phyloP scores from a whole-genome alignment of 2,113 vertebrate species.

The Melanotaenia duboulayi region DNA sequence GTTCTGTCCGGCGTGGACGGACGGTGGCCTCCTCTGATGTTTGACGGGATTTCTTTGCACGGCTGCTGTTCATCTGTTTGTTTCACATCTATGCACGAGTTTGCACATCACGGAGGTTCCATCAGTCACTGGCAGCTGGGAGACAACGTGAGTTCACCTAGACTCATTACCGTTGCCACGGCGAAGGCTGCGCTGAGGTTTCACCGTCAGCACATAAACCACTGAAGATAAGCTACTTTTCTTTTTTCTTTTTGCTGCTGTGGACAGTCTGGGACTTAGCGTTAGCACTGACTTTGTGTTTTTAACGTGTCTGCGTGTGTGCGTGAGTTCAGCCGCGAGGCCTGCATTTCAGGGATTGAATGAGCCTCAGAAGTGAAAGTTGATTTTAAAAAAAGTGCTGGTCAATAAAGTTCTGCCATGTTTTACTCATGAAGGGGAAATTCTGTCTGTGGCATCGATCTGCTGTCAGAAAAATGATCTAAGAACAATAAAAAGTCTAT shows the following conservation, averaged over 20 bases:
- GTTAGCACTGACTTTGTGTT: not conserved
- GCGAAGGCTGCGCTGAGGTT: not conserved
- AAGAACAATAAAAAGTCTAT: constrained; percentile 19
- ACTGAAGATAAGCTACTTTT: constrained; percentile 1
- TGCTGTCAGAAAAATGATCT: constrained; percentile 2
- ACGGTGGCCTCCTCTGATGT: not conserved
- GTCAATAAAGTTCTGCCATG: constrained; percentile 11
- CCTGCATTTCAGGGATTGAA: too few relatives aligned
- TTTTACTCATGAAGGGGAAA: constrained; percentile 13
- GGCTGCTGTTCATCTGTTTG: not conserved
- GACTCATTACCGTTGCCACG: not conserved
- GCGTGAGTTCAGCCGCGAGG: not conserved
- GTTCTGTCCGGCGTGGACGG: not conserved
- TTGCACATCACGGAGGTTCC: constrained; percentile 3
- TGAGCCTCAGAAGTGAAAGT: not conserved
- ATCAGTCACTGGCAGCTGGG: not conserved
- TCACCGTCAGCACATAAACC: not conserved
- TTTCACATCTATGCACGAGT: constrained; percentile 3
- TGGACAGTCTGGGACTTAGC: too few relatives aligned
- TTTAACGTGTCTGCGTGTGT: not conserved
- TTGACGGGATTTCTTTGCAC: not conserved
- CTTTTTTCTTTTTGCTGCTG: not conserved
- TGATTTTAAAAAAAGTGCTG: not conserved
- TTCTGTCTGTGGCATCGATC: not conserved
- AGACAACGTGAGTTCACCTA: not conserved